Conservation (phyloP, 1,140 invertebrate species). For the Drosophila azteca region DNA sequence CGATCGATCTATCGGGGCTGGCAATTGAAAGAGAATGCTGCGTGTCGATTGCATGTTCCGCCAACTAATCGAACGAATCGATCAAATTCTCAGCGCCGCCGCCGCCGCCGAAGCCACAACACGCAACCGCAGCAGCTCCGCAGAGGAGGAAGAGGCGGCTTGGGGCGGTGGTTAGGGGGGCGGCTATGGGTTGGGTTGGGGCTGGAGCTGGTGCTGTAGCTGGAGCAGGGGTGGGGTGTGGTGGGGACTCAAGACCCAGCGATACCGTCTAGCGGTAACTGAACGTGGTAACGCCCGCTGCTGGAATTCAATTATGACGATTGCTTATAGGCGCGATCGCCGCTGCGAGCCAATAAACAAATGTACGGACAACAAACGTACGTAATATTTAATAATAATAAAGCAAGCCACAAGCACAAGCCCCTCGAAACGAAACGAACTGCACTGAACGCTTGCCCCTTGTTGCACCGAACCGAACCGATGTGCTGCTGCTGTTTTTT, state of each 20-base stretch:
- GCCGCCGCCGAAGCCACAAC: conserved; percentile 26
- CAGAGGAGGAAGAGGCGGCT: conserved; percentile 1
- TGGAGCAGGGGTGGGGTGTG: too few relatives aligned
- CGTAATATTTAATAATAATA: conserved; percentile 81
- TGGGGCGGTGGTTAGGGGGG: not conserved
- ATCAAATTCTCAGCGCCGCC: conserved; percentile 73
- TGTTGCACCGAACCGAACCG: conserved; percentile 4
- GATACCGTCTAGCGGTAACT: conserved; percentile 54
- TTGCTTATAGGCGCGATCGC: conserved; percentile 64
- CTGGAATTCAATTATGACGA: conserved; percentile 82
- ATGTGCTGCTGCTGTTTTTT: not conserved
- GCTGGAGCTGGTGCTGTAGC: too few relatives aligned
- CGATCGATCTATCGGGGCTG: conserved; percentile 35
- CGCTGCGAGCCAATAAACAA: conserved; percentile 76
- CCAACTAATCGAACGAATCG: conserved; percentile 82
- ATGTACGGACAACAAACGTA: conserved; percentile 76
- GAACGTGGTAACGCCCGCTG: conserved; percentile 72
- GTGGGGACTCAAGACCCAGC: conserved; percentile 15
- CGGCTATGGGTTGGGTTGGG: too few relatives aligned
- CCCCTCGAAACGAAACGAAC: too few relatives aligned
- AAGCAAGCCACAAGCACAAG: conserved; percentile 42
- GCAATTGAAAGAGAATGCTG: conserved; percentile 78
- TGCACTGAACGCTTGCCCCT: not conserved
- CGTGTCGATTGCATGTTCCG: conserved; percentile 81
- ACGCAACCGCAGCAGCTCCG: conserved; percentile 69